phyloP scores from a whole-genome alignment of 2,797 vertebrate species.

The Alectoris magna region DNA sequence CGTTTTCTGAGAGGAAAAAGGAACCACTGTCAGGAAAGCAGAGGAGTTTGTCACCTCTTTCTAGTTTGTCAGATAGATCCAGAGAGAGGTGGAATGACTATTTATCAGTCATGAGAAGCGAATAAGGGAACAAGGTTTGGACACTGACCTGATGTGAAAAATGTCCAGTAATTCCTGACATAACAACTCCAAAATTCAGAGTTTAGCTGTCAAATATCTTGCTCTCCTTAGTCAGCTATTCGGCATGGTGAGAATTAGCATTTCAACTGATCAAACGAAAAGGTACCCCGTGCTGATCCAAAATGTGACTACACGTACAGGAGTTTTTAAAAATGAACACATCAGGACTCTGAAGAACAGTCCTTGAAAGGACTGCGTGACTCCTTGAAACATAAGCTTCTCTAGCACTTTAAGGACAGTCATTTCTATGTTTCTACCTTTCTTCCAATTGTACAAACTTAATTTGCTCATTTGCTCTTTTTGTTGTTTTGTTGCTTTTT shows the following conservation, averaged over 20 bases:
- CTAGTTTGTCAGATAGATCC: neutral
- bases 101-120: neutral
- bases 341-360: neutral
- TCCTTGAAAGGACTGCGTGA: neutral
- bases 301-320: neutral
- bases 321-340: conserved; percentile 8
- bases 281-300: neutral
- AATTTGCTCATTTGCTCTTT: neutral
- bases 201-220: conserved; percentile 15
- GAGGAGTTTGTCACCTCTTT: neutral
- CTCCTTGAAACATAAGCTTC: neutral
- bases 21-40: neutral
- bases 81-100: neutral
- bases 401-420: neutral
- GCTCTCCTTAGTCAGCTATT: neutral
- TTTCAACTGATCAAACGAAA: neutral
- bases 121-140: neutral
- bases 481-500: neutral
- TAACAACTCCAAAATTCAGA: neutral
- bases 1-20: neutral
- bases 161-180: neutral
- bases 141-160: neutral
- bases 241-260: neutral
- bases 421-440: neutral
- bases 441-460: conserved; percentile 10